phyloP scores from a whole-genome alignment of 2,113 vertebrate species.

The Lasiurus borealis region DNA sequence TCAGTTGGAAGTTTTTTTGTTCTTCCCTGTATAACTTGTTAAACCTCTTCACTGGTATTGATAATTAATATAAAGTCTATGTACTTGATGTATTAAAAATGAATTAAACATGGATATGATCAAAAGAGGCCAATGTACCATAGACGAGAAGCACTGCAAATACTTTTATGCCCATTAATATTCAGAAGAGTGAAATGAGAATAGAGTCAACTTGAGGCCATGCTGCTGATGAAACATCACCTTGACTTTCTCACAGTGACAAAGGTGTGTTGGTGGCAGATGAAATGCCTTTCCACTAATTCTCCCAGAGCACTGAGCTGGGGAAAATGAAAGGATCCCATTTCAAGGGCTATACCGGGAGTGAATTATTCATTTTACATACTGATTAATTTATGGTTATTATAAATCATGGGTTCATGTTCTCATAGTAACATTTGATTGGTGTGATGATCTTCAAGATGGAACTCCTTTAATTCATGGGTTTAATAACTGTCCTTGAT shows the following conservation, averaged over 20 bases:
- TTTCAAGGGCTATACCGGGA: background rate
- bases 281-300: background rate
- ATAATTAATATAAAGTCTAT: background rate
- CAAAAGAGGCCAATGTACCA: background rate
- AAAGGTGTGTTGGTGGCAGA: background rate
- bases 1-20: background rate
- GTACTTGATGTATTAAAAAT: background rate
- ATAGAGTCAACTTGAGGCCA: background rate
- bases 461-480: constrained; percentile 6
- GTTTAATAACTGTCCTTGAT: constrained; percentile 41
- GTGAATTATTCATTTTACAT: constrained; percentile 40
- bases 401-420: background rate
- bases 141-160: background rate
- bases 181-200: background rate
- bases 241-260: background rate
- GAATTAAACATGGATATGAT: constrained; percentile 1
- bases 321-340: background rate
- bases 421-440: constrained; percentile 14
- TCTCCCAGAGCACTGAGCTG: background rate
- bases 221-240: background rate
- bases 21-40: background rate
- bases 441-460: constrained; percentile 37
- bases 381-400: constrained; percentile 29
- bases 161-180: background rate
- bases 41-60: background rate